These are phyloP conservation scores for Nomada hirtipes DNA, from an alignment of 2,888 invertebrate species.

Conservation along the genomic window DNA sequence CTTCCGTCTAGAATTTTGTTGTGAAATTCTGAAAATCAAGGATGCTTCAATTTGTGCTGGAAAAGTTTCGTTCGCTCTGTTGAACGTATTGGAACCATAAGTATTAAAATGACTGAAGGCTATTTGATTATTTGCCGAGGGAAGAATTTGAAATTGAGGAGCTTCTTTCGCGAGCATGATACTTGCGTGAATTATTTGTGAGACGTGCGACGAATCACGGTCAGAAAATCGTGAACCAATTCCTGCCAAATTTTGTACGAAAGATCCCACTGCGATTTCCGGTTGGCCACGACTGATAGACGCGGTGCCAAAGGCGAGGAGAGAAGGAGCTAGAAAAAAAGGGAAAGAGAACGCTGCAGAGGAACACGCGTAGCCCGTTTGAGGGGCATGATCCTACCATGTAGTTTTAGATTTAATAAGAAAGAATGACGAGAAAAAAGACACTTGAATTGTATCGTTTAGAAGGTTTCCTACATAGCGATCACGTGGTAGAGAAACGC, in stretches of 20 bases:
- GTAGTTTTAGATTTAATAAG: constrained; percentile 64
- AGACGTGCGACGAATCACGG: constrained; percentile 30
- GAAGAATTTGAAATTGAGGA: too few relatives aligned
- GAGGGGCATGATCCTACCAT: constrained; percentile 60
- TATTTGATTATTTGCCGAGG: too few relatives aligned
- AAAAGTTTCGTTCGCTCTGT: too few relatives aligned
- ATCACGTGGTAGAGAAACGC: constrained; percentile 22
- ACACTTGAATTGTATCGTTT: constrained; percentile 67
- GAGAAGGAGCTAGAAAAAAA: constrained; percentile 38
- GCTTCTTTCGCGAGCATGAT: too few relatives aligned
- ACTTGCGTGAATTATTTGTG: neutral
- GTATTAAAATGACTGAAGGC: too few relatives aligned
- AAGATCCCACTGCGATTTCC: constrained; percentile 43
- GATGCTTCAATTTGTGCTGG: too few relatives aligned
- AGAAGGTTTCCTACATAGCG: constrained; percentile 68
- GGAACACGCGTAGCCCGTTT: constrained; percentile 27
- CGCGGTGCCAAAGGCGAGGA: constrained; percentile 36
- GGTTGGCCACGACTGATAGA: constrained; percentile 32
- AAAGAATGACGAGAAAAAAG: constrained; percentile 15
- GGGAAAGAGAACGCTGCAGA: constrained; percentile 15
- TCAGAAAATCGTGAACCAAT: constrained; percentile 34
- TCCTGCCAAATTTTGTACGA: constrained; percentile 59
- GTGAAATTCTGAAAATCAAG: too few relatives aligned
- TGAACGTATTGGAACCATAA: too few relatives aligned
- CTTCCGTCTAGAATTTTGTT: too few relatives aligned